Evolutionary conservation across 1,140 invertebrate genomes (phyloP), one percentile per base, ranked within the genome.

Genomic region (Lutraria rhynchaena): DNA sequence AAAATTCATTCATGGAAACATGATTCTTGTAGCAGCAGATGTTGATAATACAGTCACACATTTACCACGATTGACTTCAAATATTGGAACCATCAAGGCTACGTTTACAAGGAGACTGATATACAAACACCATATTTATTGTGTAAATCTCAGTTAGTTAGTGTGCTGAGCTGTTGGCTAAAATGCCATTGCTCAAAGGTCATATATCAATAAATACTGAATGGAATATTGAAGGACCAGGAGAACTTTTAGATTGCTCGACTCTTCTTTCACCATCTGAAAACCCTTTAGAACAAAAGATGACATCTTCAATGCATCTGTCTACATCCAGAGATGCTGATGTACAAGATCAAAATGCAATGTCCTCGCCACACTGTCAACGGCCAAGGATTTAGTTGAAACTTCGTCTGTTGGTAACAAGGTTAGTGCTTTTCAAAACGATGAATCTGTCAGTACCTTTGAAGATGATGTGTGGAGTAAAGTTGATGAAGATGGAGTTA

Each of bases 401-500:
- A 24, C 27, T 29, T 29, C 4, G 24, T 27, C 55, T 27, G 55
- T 29, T 58, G 1, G 55, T 29, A 27, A 29, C 17, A 24, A 29
- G 27, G 55, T 29, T 4, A 29, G 31, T 58, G n/a, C n/a, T 29
- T 9, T 29, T 24, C 2, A 3, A 4, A 29, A 3, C 1, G 55
- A 7, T 3, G 5, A 2, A 5, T 7, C 3, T 27, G 55, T 29
- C 29, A 35, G 46, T 65, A 46, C 13, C 37, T 27, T 19, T 22
- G 49, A 71, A 3, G 74, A 83, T 27, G 73, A 83, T 77, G 37
- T 61, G 41, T 80, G 83, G 83, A 61, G 65, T 73, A 70, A 84
- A 75, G 44, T 69, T 35, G 75, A 85, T 83, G 71, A 67, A 55
- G 19, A 49, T 29, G 70, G 81, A 63, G 11, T 46, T 35, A 80